Base-by-base conservation (phyloP, 2,888 invertebrate species). In the Coronaproctus castanopsis region DNA sequence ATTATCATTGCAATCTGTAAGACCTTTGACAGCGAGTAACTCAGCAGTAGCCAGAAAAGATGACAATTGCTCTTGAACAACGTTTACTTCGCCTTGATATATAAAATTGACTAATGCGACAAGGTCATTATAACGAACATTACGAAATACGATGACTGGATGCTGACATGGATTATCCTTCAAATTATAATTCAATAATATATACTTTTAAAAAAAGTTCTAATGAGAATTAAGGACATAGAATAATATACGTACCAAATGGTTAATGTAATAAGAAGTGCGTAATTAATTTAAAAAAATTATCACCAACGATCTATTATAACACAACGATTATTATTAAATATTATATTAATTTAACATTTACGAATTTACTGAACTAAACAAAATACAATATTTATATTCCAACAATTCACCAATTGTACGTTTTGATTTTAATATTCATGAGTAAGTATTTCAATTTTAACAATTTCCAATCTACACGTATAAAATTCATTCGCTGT, bases 61-160 rank as follows among this genome's bases (percentile, higher is more conserved):
- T 64, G 83, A 81, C 66, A 86, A 71, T 64, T 85, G 83, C 69
- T 85, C 85, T 70, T 85, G 85, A 66, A 82, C 80, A 53, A 87
- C 85, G 66, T 84, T 85, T 5, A 87, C 86, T 74, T 87, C 86
- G 60, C 87, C 87, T 68, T 75, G 83, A 68, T 87, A 87, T 82
- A 87, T 86, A 67, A 87, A 87, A 68, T 85, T 82, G 50, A 87
- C 78, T 62, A 87, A 79, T 18, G 85, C 85, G 68, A 81, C 80
- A 66, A 87, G 76, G 72, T 87, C 87, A 65, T 82, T 82, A 67
- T 78, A 85, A 69, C 81, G 83, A 62, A 85, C 83, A 69, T 85
- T 85, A 68, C 83, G 80, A 70, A 86, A 83, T 72, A 86, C 84
- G 65, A 86, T 82, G 59, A 86, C 82, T 63, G 85, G 85, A 73